These are phyloP conservation scores for Zenarchopterus dispar DNA, from an alignment of 2,797 vertebrate species.

Conservation along the genomic window DNA sequence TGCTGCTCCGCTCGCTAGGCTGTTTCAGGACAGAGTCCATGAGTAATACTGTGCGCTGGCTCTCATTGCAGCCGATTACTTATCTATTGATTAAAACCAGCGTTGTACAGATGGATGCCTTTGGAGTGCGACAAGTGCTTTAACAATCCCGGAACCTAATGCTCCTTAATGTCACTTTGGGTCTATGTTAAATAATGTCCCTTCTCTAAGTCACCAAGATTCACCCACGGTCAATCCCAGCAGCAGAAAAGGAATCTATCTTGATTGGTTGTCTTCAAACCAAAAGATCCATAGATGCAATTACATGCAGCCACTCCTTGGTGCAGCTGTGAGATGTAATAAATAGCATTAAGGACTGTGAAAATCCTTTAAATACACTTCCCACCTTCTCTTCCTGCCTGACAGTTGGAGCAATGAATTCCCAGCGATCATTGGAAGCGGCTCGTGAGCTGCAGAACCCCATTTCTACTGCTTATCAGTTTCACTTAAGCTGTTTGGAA, in stretches of 20 bases:
- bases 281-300: conserved; percentile 81
- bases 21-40: conserved; percentile 62
- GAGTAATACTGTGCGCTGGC: conserved; percentile 78
- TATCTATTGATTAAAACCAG: conserved; percentile 85
- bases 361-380: conserved; percentile 81
- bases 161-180: conserved; percentile 79
- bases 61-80: conserved; percentile 83
- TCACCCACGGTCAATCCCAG: conserved; percentile 68
- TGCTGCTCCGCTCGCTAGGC: conserved; percentile 50
- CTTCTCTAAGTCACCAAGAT: conserved; percentile 74
- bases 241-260: conserved; percentile 72
- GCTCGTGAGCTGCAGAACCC: conserved; percentile 57
- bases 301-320: conserved; percentile 77
- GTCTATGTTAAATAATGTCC: conserved; percentile 82
- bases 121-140: conserved; percentile 80
- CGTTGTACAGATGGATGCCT: conserved; percentile 82
- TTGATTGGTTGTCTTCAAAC: conserved; percentile 79
- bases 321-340: conserved; percentile 76
- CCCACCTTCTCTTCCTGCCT: conserved; percentile 63
- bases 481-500: conserved; percentile 73
- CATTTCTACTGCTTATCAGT: conserved; percentile 74
- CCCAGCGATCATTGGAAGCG: conserved; percentile 59
- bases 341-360: conserved; percentile 79
- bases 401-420: conserved; percentile 75
- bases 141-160: conserved; percentile 80